These are phyloP conservation scores for Tetragonula carbonaria DNA, from an alignment of 2,888 invertebrate species.

Conservation along the genomic window DNA sequence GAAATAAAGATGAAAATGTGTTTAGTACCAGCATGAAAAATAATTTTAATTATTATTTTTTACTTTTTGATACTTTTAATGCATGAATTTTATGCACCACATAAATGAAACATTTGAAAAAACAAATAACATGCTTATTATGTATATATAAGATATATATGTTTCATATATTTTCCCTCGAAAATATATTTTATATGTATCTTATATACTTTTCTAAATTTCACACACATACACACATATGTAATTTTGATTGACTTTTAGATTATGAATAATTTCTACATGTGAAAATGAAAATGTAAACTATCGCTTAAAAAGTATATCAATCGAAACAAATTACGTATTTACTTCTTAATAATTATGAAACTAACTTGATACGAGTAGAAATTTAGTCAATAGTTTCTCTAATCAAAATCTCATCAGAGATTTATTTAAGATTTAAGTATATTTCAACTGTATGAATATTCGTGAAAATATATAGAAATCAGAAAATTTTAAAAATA, in stretches of 20 bases:
- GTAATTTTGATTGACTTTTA: not conserved
- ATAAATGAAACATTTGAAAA: not conserved
- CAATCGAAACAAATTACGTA: not conserved
- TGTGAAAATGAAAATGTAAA: not conserved
- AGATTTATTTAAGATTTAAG: not conserved
- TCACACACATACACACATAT: not conserved
- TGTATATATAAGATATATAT: not conserved
- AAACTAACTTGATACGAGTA: not conserved
- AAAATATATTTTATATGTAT: not conserved
- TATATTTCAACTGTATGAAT: not conserved
- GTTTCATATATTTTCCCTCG: not conserved
- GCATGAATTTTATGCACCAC: not conserved
- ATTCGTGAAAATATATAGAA: not conserved
- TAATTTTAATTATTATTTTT: conserved; percentile 25
- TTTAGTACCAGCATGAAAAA: conserved; percentile 31
- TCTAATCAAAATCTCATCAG: conserved; percentile 16
- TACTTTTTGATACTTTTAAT: not conserved
- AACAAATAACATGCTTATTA: conserved; percentile 9
- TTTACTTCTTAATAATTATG: not conserved
- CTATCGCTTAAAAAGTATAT: not conserved
- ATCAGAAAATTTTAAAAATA: not conserved
- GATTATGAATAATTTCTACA: not conserved
- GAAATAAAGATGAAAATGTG: conserved; percentile 55
- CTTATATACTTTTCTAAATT: not conserved
- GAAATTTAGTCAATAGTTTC: not conserved